Evolutionary conservation across 1,140 invertebrate species (phyloP).

Genomic region (Meloidogyne floridensis): DNA sequence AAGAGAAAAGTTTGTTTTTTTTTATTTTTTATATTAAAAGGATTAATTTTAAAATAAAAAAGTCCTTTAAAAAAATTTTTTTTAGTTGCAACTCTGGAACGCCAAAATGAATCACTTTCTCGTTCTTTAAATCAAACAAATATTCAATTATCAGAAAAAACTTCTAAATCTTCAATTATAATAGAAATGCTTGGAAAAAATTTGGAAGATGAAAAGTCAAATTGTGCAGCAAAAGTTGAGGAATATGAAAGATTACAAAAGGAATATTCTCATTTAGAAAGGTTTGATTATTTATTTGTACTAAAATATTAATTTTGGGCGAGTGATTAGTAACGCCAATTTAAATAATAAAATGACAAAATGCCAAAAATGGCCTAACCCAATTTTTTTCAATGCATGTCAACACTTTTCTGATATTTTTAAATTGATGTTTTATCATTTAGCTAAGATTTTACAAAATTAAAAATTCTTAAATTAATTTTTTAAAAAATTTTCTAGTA

Average conservation of each 20-base stretch:
- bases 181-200: neutral
- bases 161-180: slow-evolving; percentile 10
- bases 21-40: neutral
- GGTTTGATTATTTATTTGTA: neutral
- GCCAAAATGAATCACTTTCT: slow-evolving; percentile 34
- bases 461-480: neutral
- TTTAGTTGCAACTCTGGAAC: slow-evolving; percentile 25
- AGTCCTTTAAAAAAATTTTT: neutral
- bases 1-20: slow-evolving; percentile 23
- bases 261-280: slow-evolving; percentile 7
- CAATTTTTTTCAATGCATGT: no score
- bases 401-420: no score
- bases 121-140: slow-evolving; percentile 14
- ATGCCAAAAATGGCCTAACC: no score
- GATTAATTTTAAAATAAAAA: neutral
- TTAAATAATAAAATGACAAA: no score
- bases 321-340: no score
- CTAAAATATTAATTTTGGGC: neutral
- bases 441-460: no score
- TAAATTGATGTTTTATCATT: no score
- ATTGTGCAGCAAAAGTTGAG: slow-evolving; percentile 14
- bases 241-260: slow-evolving; percentile 12
- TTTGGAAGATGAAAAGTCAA: slow-evolving; percentile 24
- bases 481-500: slow-evolving; percentile 20
- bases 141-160: neutral